phyloP scores from a whole-genome alignment of 2,888 invertebrate genomes.

The Lepidocyrtinus sp. region DNA sequence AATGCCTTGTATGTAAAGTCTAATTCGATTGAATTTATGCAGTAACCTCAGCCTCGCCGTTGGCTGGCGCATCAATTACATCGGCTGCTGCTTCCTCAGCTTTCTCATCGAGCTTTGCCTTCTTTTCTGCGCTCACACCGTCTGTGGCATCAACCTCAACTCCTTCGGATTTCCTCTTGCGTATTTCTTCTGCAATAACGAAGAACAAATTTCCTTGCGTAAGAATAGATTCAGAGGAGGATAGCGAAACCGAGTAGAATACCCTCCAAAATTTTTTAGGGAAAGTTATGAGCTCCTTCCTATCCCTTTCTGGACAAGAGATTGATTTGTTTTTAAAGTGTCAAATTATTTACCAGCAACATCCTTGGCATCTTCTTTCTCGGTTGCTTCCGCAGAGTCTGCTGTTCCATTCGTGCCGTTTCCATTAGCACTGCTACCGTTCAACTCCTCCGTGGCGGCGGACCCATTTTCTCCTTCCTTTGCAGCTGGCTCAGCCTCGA shows the following conservation, averaged over 20 bases:
- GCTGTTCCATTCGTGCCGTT: conserved; percentile 44
- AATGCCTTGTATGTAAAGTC: conserved; percentile 39
- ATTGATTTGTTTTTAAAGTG: too few species aligned
- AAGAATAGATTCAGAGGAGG: too few species aligned
- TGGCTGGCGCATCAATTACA: conserved; percentile 61
- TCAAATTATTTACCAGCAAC: conserved; percentile 9
- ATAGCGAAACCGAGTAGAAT: too few species aligned
- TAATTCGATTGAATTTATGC: conserved; percentile 61
- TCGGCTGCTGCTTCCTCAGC: conserved; percentile 61
- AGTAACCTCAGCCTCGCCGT: conserved; percentile 66
- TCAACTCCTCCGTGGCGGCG: conserved; percentile 48
- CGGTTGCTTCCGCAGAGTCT: conserved; percentile 28
- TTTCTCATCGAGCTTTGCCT: conserved; percentile 69
- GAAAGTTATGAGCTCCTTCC: too few species aligned
- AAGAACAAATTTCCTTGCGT: neutral
- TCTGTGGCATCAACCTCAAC: conserved; percentile 62
- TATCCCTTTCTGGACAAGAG: too few species aligned
- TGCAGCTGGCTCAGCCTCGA: conserved; percentile 35
- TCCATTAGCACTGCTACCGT: conserved; percentile 48
- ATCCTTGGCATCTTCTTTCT: conserved; percentile 33
- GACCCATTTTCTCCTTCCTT: conserved; percentile 49
- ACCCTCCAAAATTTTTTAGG: too few species aligned
- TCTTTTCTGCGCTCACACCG: conserved; percentile 66
- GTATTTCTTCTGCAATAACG: conserved; percentile 54
- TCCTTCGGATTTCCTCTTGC: conserved; percentile 64